These are phyloP conservation scores for Cosmorhoe ocellata DNA, from an alignment of 2,888 invertebrate genomes.

Conservation along the genomic window DNA sequence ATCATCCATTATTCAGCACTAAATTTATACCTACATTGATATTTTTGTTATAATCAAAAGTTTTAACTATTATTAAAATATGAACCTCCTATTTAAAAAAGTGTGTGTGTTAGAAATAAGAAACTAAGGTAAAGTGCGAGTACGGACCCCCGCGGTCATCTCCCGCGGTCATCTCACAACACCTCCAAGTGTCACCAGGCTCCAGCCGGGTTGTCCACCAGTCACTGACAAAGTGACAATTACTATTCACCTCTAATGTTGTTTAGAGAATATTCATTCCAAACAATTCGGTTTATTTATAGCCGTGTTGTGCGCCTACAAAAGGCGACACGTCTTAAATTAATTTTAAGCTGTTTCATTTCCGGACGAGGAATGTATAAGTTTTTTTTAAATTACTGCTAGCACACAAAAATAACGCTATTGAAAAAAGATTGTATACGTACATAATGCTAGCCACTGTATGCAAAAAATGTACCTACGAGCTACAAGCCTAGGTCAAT, in stretches of 20 bases:
- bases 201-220: constrained; percentile 56
- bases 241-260: constrained; percentile 78
- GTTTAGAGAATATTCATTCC: constrained; percentile 72
- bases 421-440: constrained; percentile 3
- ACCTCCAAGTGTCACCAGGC: constrained; percentile 48
- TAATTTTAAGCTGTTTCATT: constrained; percentile 71
- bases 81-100: neutral
- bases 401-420: constrained; percentile 22
- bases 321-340: constrained; percentile 53
- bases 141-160: constrained; percentile 49
- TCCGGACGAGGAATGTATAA: constrained; percentile 52
- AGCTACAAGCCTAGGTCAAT: no score
- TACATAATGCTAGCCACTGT: no score
- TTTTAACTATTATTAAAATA: no score
- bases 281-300: constrained; percentile 75
- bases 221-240: constrained; percentile 75
- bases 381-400: constrained; percentile 18
- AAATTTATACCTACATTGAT: no score
- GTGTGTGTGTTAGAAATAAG: constrained; percentile 12
- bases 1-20: no score
- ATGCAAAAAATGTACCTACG: no score
- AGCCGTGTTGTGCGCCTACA: constrained; percentile 67
- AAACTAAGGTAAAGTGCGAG: constrained; percentile 46
- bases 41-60: no score
- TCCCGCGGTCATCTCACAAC: constrained; percentile 51